Evolutionary conservation across 2,888 invertebrate genomes (phyloP).

Genomic region (Limnephilus auricula): DNA sequence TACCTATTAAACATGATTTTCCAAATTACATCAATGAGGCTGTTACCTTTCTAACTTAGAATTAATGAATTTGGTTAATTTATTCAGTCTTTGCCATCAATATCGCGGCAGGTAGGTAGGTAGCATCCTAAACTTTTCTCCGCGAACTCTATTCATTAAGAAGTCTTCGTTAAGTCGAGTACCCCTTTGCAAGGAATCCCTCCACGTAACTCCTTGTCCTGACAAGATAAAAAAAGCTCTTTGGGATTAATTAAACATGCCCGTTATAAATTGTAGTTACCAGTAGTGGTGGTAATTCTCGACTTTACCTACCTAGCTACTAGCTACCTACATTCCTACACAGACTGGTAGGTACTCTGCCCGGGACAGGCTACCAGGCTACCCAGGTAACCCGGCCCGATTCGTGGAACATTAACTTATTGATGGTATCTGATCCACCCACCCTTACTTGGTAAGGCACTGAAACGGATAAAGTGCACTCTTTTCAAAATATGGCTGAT

Average conservation of each 20-base stretch:
- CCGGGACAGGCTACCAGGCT: neutral
- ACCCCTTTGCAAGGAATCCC: conserved; percentile 63
- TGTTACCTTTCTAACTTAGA: too few relatives aligned
- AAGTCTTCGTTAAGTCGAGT: conserved; percentile 25
- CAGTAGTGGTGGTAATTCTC: conserved; percentile 10
- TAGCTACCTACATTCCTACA: neutral
- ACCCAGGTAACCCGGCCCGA: neutral
- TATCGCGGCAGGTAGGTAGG: neutral
- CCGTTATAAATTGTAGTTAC: conserved; percentile 40
- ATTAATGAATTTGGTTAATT: neutral
- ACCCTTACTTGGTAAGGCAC: neutral
- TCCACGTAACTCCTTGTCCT: conserved; percentile 28
- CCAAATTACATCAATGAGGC: too few relatives aligned
- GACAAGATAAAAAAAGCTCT: conserved; percentile 41
- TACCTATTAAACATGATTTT: too few relatives aligned
- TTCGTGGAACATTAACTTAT: neutral
- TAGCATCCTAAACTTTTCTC: neutral
- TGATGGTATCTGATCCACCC: neutral
- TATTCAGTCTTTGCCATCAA: neutral
- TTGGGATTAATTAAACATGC: conserved; percentile 42
- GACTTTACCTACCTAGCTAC: too few relatives aligned
- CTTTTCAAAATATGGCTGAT: too few relatives aligned
- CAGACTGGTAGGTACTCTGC: neutral
- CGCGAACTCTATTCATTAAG: conserved; percentile 13
- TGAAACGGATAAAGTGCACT: neutral